Evolutionary conservation across 2,888 invertebrate genomes (phyloP).

Genomic region (Leptopterna dolabrata): DNA sequence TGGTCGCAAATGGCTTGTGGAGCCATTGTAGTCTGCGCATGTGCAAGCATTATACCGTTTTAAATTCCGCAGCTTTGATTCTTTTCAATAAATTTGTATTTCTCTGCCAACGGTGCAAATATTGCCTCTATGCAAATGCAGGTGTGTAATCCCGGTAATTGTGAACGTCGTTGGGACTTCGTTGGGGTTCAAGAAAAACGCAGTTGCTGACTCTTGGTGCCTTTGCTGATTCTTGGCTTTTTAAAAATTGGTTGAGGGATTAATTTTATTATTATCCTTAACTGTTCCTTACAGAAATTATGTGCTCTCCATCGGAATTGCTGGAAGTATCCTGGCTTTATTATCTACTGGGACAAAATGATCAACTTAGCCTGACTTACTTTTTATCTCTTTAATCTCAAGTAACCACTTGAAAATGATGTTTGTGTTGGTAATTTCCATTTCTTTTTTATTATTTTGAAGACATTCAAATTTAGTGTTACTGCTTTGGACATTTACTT

Average conservation of each 20-base stretch:
- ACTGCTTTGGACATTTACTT: too few species aligned
- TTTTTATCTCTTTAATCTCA: not conserved
- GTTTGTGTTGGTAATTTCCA: not conserved
- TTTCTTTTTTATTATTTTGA: not conserved
- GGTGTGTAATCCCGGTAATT: too few species aligned
- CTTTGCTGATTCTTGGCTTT: not conserved
- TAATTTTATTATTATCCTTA: conserved; percentile 61
- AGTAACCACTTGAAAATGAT: not conserved
- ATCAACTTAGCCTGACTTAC: conserved; percentile 61
- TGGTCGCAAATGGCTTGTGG: not conserved
- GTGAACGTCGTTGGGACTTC: too few species aligned
- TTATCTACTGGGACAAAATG: conserved; percentile 92
- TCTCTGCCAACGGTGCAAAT: too few species aligned
- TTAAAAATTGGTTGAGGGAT: not conserved
- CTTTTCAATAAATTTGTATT: too few species aligned
- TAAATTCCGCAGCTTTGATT: too few species aligned
- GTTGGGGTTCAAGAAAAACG: too few species aligned
- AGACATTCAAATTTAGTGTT: too few species aligned
- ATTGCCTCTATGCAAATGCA: too few species aligned
- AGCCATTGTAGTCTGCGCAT: too few species aligned
- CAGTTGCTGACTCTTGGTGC: too few species aligned
- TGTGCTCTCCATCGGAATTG: conserved; percentile 87
- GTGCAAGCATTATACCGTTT: too few species aligned
- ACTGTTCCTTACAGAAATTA: conserved; percentile 77
- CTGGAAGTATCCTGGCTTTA: conserved; percentile 91